These are phyloP conservation scores for Pseudorhombus dupliciocellatus DNA, from an alignment of 2,113 vertebrate genomes.

Conservation along the genomic window DNA sequence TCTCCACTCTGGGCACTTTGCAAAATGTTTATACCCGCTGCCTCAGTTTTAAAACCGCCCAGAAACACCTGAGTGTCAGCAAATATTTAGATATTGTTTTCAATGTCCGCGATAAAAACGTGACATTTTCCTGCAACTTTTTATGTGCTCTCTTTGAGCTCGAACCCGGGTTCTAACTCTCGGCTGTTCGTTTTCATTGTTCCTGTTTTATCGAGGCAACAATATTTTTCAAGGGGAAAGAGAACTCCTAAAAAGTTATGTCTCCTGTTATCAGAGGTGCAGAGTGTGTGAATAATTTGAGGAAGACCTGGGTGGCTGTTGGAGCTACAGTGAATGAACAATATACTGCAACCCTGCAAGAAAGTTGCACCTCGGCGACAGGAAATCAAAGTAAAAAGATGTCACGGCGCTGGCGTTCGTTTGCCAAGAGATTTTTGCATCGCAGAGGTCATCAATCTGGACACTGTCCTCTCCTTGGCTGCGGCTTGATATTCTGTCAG, in stretches of 20 bases:
- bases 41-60: background rate
- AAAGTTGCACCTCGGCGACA: slow-evolving; percentile 17
- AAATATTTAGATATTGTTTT: background rate
- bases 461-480: slow-evolving; percentile 9
- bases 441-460: slow-evolving; percentile 44
- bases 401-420: background rate
- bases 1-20: background rate
- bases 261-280: slow-evolving; percentile 1
- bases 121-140: background rate
- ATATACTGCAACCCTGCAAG: background rate
- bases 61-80: background rate
- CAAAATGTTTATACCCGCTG: background rate
- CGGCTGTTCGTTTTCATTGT: background rate
- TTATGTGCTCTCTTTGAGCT: background rate
- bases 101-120: background rate
- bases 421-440: slow-evolving; percentile 27
- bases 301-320: slow-evolving; percentile 2
- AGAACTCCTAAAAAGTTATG: background rate
- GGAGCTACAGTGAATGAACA: background rate
- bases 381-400: slow-evolving; percentile 34
- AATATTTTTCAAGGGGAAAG: background rate
- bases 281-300: slow-evolving; percentile 1
- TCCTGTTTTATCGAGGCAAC: background rate
- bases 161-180: background rate
- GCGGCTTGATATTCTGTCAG: slow-evolving; percentile 23